phyloP scores from a whole-genome alignment of 2,888 invertebrate genomes.

The Philereme vetulata region DNA sequence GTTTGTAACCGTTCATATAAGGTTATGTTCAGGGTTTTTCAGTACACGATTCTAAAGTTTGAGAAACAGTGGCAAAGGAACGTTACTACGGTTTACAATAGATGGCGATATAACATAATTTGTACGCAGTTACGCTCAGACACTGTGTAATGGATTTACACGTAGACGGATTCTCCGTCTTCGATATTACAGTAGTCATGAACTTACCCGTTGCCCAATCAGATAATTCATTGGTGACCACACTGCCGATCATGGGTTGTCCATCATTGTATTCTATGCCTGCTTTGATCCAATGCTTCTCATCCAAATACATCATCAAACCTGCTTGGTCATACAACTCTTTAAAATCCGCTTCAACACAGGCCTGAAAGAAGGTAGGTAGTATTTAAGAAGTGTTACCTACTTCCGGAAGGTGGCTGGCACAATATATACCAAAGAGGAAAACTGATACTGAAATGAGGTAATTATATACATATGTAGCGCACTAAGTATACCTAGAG shows the following conservation, averaged over 20 bases:
- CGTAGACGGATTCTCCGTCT: not conserved
- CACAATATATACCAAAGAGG: too few species aligned
- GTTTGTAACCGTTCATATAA: too few species aligned
- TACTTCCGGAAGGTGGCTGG: not conserved
- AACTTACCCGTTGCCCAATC: constrained; percentile 71
- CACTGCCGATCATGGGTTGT: constrained; percentile 69
- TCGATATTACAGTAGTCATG: not conserved
- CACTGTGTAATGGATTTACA: not conserved
- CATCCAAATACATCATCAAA: constrained; percentile 68
- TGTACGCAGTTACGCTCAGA: not conserved
- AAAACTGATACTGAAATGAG: too few species aligned
- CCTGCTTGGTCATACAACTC: constrained; percentile 73
- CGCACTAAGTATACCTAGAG: too few species aligned
- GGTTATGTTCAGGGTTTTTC: too few species aligned
- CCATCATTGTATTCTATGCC: constrained; percentile 74
- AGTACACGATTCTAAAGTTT: constrained; percentile 1
- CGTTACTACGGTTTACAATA: not conserved
- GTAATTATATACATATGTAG: too few species aligned
- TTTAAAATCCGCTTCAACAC: constrained; percentile 64
- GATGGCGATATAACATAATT: not conserved
- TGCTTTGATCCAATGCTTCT: constrained; percentile 70
- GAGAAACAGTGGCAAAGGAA: constrained; percentile 2
- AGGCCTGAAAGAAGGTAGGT: constrained; percentile 47
- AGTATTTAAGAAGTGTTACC: not conserved
- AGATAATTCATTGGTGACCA: constrained; percentile 63